Base-by-base conservation (phyloP, 2,888 invertebrate species). In the Drosophila rubida region DNA sequence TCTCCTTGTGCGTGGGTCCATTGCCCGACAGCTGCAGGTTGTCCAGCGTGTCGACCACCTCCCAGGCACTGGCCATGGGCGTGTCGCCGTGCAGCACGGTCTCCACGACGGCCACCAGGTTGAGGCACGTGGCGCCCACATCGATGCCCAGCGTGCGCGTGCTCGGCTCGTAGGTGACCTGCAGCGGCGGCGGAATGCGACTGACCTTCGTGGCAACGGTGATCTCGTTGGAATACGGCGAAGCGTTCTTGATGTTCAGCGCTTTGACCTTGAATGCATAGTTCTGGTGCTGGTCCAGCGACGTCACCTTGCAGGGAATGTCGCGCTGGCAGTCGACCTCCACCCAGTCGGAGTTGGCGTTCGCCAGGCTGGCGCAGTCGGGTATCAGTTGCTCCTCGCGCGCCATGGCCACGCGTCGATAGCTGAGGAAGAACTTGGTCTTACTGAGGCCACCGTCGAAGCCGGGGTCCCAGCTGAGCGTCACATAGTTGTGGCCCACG, bases 221-320 rank as follows among this genome's bases (percentile, higher is more conserved):
- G 45, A 96, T 95, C 90, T 97, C 97, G 83, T 96, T 96, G 0
- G 97, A 97, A 88, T 95, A 96, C 75, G 96, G 96, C 69, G 97
- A 97, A 77, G 95, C 95, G 13, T 97, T 97, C 91, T 96, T 96
- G 0, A 96, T 96, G 89, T 97, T 98, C 71, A 96, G 94, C 0
- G 97, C 97, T 92, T 96, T 97, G 64, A 96, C 97, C 94, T 96
- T 97, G 92, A 98, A 97, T 0, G 95, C 94, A 90, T 97, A 98
- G 23, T 94, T 94, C 89, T 96, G 96, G 91, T 97, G 96, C 85
- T 97, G 97, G 55, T 97, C 96, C 53, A 98, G 93, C 60, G 95
- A 94, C 1, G 96, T 95, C 2, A 98, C 96, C 89, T 97, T 97
- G 92, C 98, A 98, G 0, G 97, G 97, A 89, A 97, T 96, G 73